Evolutionary conservation across 2,797 vertebrate species (phyloP), one percentile per base, ranked within the genome.

Genomic region (Anniella stebbinsi): DNA sequence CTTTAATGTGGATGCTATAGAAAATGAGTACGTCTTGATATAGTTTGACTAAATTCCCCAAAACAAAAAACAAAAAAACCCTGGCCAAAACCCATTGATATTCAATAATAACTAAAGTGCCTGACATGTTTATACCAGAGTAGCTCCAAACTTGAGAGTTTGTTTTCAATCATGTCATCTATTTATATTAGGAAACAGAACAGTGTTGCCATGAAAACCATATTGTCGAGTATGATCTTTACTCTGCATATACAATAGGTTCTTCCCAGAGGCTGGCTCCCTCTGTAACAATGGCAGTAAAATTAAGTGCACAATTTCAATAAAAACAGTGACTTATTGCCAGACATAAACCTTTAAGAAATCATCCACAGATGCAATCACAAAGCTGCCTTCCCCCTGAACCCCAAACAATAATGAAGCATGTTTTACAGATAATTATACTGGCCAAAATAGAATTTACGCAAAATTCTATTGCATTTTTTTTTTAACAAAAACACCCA

Each of bases 151-250:
- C 89, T 70, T 33, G 30, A 10, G 30, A 1, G 0, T n/a, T 0
- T 2, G 36, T 9, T 88, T 78, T 87, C 70, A n/a, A 28, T 2
- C 66, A 89, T 8, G 25, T 10, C 89, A 7, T 57, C 51, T 54
- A 51, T 76, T 80, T 21, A 45, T 0, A 57, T 0, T 5, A 30
- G 78, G 90, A 21, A 0, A 82, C 0, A 76, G 82, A 81, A 38
- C 84, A 36, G 88, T 21, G 92, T 93, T 95, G 93, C 92, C 93
- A 95, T 94, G 94, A 92, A 93, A 94, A 93, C 91, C 88, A 70
- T 13, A 73, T 91, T 92, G 48, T 60, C 0, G 83, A 95, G 89
- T 17, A 41, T 0, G 0, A 89, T 8, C 89, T 91, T 78, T 81
- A 0, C 75, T 36, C 75, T 57, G 93, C 82, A 17, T 2, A 51